Evolutionary conservation across 2,113 vertebrate genomes (phyloP).

Genomic region (Meriones unguiculatus): DNA sequence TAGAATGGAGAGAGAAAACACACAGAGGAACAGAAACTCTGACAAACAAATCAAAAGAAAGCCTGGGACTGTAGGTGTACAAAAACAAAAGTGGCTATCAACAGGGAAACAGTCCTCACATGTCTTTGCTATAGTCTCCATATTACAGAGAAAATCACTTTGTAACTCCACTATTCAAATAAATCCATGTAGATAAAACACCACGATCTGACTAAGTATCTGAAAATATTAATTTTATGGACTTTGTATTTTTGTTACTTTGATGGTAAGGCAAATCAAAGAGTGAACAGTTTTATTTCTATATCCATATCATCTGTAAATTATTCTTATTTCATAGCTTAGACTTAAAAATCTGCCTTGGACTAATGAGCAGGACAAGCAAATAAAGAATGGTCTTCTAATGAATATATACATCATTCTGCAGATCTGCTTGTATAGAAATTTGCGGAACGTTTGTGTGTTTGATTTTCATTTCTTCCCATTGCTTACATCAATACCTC

Average conservation of each 20-base stretch:
- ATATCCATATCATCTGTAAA: neutral
- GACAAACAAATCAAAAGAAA: neutral
- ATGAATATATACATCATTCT: neutral
- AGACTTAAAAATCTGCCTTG: slow-evolving; percentile 34
- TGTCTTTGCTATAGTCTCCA: neutral
- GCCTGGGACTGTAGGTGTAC: neutral
- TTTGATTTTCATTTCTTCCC: slow-evolving; percentile 10
- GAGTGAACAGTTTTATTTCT: neutral
- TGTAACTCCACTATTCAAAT: neutral
- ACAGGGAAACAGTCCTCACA: neutral
- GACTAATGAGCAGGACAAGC: neutral
- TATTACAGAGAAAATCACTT: neutral
- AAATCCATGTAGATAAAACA: neutral
- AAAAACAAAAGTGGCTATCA: neutral
- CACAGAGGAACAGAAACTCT: neutral
- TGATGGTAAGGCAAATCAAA: neutral
- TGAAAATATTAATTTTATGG: neutral
- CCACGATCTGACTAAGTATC: neutral
- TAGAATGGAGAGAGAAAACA: neutral
- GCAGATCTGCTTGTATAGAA: neutral
- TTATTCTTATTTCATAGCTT: slow-evolving; percentile 44
- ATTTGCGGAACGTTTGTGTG: neutral
- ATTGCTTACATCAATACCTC: neutral
- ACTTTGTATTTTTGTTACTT: neutral
- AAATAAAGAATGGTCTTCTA: neutral